Evolutionary conservation across 1,140 invertebrate genomes (phyloP), one percentile per base, ranked within the genome.

Genomic region (Aleiodes sp.): DNA sequence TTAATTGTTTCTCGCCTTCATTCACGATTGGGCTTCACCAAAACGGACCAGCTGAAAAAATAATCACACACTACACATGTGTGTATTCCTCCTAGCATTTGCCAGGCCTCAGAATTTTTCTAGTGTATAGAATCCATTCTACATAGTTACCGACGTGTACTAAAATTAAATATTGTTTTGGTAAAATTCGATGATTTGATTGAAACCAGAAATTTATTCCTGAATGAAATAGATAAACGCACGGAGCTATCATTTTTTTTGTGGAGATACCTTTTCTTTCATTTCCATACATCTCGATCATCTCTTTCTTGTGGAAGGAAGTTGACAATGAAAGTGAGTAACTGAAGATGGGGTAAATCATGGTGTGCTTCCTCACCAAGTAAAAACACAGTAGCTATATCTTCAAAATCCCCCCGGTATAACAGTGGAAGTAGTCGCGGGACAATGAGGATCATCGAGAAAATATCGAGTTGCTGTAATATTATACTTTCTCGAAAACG

Each of bases 391-490:
- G 39, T 64, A 64, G 35, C 35, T 28, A 21, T 64, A 64, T 64
- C 35, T 65, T 8, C 39, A 31, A 24, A 26, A 26, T 35, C 57
- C 31, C 19, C 24, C 39, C 67, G 72, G 70, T 73, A 70, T 68
- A 73, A 56, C 70, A 62, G 65, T 43, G 46, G 66, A 72, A 35
- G 31, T 35, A 3, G 46, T 6, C 21, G 26, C 21, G 63, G 73
- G 71, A 82, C 83, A 85, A 84, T 85, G 78, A 82, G 70, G 77
- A 83, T 85, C 82, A 82, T 81, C 75, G 80, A 76, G 76, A 82
- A 84, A 84, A 83, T 85, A 85, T 85, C 83, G 76, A 80, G 78
- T 84, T 78, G 84, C 81, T 72, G 83, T 83, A 84, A 84, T 80
- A 78, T 70, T 84, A 85, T 82, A 84, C 82, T 83, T 84, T 82